Conservation (phyloP, 2,113 vertebrate species). For the Heptranchias perlo region DNA sequence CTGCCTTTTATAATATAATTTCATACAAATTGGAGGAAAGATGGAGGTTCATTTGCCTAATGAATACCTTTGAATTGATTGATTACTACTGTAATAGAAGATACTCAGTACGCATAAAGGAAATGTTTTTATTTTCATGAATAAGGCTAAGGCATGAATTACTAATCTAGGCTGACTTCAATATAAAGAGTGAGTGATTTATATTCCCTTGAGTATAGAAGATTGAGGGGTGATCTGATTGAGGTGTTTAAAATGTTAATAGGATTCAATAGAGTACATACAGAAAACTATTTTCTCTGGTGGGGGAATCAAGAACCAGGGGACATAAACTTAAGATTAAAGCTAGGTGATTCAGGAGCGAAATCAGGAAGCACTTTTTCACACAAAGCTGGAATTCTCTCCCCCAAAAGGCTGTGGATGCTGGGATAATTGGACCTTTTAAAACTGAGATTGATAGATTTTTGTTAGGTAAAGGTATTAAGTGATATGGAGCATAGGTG, state of each 20-base stretch:
- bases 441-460: not conserved
- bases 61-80: not conserved
- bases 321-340: not conserved
- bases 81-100: not conserved
- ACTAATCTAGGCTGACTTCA: not conserved
- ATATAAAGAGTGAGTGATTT: not conserved
- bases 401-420: not conserved
- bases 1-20: not conserved
- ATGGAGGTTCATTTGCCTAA: not conserved
- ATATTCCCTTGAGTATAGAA: not conserved
- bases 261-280: not conserved
- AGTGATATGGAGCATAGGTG: not conserved
- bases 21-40: not conserved
- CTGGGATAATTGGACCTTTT: not conserved
- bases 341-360: not conserved
- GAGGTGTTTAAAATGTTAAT: not conserved
- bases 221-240: not conserved
- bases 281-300: not conserved
- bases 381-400: not conserved
- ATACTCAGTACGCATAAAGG: not conserved
- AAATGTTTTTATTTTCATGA: not conserved
- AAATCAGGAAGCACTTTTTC: not conserved
- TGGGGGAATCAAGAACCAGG: not conserved
- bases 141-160: not conserved
- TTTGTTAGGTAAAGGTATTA: not conserved